Evolutionary conservation across 1,140 invertebrate species (phyloP), one percentile per base, ranked within the genome.

Genomic region (Nephotettix cincticeps): DNA sequence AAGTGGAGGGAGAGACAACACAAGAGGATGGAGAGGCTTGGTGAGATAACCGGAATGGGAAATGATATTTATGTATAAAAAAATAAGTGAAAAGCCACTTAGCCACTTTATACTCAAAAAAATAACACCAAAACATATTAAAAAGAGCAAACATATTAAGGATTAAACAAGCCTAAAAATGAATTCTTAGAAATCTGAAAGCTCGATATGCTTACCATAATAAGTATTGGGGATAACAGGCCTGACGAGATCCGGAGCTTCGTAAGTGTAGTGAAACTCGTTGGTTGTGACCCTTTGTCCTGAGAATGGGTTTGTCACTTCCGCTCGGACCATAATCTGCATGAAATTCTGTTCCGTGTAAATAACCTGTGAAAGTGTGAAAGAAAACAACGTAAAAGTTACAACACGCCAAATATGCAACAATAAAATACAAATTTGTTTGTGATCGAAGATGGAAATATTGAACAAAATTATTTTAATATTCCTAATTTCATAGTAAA

Each of bases 231-330:
- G 91, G 45, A 91, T 79, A 36, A 92, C 84, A 70, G 81, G 77
- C 29, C 83, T 82, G 1, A 90, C 84, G 14, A 81, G 75, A 54
- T 86, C 80, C 4, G 83, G 79, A 1, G 84, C 81, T 71, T 84
- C 81, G 78, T 89, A 91, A 1, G 91, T 92, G 77, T 90, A 91
- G 78, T 93, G 89, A 77, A 93, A 93, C n/a, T 87, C 84, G 81
- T 93, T 93, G 14, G 90, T 90, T 17, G 89, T 89, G 30, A 84
- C 83, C 72, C 83, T 83, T 70, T 79, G 80, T 1, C 85, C 86
- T 0, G 83, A 85, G 47, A 81, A 77, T 1, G 89, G 83, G 77
- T 92, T 84, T 54, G 88, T 83, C 19, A 90, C 87, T 78, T 92
- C 88, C 1, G 90, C 90, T 73, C 88, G 86, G 1, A 91, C 90